Evolutionary conservation across 2,113 vertebrate genomes (phyloP).

Genomic region (Xenus cinereus): DNA sequence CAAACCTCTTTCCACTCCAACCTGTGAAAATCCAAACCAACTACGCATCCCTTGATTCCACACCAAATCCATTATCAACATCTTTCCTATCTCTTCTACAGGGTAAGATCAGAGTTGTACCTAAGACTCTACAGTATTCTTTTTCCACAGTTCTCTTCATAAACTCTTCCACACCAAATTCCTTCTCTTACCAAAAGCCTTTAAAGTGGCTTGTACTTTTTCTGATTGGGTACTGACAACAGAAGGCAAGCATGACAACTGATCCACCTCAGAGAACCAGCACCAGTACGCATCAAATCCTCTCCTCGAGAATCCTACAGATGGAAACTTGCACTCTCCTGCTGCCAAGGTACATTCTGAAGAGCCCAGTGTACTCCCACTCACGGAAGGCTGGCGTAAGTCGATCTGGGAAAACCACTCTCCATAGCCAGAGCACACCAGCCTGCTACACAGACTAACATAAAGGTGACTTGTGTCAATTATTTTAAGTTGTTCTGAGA

Average conservation of each 20-base stretch:
- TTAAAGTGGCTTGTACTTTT: background rate
- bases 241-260: background rate
- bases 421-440: background rate
- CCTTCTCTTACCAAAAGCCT: background rate
- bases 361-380: background rate
- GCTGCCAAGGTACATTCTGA: background rate
- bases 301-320: background rate
- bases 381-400: background rate
- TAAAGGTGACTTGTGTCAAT: background rate
- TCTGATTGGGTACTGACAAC: background rate
- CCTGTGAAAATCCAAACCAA: background rate
- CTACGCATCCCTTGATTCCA: background rate
- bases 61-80: background rate
- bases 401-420: background rate
- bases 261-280: background rate
- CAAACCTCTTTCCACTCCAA: background rate
- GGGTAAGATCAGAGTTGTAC: rapidly evolving
- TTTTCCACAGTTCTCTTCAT: background rate
- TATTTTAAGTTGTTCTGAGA: background rate
- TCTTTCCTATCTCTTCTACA: background rate
- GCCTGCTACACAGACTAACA: background rate
- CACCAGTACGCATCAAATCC: background rate
- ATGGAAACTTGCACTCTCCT: background rate
- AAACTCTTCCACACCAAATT: background rate
- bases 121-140: background rate